A percentile compares a stretch with the other conserved stretches of the same genome.
phyloP scores from a whole-genome alignment of 2,113 vertebrate genomes.

The Antennarius striatus region DNA sequence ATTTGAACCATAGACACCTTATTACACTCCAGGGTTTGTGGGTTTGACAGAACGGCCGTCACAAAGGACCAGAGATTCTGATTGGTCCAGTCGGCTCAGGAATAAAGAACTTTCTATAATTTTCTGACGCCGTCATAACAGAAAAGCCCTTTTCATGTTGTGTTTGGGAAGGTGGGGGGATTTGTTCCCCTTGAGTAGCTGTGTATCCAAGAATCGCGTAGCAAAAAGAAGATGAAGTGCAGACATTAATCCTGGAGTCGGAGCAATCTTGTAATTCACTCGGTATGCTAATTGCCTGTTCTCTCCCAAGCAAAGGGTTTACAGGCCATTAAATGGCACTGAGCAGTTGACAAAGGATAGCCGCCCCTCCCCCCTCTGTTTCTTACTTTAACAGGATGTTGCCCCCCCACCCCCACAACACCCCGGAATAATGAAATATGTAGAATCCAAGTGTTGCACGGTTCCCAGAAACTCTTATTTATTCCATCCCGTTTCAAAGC shows the following conservation, averaged over 20 bases:
- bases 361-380: slow-evolving; percentile 50
- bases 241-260: slow-evolving; percentile 80
- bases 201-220: slow-evolving; percentile 71
- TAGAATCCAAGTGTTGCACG: not conserved
- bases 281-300: slow-evolving; percentile 80
- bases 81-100: not conserved
- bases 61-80: not conserved
- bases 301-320: slow-evolving; percentile 74
- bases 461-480: no score
- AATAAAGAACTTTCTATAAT: not conserved
- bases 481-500: no score
- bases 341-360: slow-evolving; percentile 77
- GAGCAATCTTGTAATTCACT: slow-evolving; percentile 80
- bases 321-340: slow-evolving; percentile 79
- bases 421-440: slow-evolving; percentile 32
- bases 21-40: no score
- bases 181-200: slow-evolving; percentile 57
- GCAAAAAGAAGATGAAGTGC: slow-evolving; percentile 80
- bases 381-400: slow-evolving; percentile 61
- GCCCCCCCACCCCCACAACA: slow-evolving; percentile 49
- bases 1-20: no score
- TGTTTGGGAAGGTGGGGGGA: slow-evolving; percentile 49
- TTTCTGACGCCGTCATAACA: slow-evolving; percentile 1
- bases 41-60: no score
- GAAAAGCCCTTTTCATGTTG: slow-evolving; percentile 20